A percentile compares a stretch with the other conserved stretches of the same genome.
Conservation (phyloP, 2,113 vertebrate genomes). For the Elephas maximus region DNA sequence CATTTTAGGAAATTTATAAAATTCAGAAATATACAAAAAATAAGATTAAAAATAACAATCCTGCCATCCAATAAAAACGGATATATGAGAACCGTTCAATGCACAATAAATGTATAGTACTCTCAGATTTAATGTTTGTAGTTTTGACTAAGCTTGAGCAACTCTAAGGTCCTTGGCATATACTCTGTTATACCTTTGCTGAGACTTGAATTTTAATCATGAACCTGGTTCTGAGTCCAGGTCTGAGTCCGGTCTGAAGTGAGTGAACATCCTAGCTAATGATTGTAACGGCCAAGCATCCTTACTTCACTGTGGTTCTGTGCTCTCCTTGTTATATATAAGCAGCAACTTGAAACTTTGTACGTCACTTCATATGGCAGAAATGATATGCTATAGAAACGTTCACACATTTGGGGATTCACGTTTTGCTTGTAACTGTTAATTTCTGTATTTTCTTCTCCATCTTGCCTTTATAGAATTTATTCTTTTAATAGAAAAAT, state of each 20-base stretch:
- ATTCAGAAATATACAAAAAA: conserved; percentile 9
- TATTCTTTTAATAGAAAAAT: conserved; percentile 51
- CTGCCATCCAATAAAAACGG: neutral
- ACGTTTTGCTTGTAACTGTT: conserved; percentile 4
- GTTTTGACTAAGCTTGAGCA: neutral
- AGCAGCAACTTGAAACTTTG: neutral
- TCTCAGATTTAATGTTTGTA: neutral
- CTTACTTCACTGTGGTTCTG: neutral
- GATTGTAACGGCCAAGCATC: neutral
- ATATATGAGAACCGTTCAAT: neutral
- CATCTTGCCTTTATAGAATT: neutral
- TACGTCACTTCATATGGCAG: neutral
- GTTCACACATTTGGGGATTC: neutral
- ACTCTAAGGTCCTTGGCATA: neutral
- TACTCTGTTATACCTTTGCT: neutral
- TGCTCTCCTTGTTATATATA: neutral
- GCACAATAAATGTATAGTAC: neutral
- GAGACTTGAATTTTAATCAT: neutral
- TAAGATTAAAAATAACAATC: conserved; percentile 9
- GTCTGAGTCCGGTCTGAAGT: conserved; percentile 14
- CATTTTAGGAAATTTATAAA: conserved; percentile 44
- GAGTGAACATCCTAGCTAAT: neutral
- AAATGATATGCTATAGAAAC: conserved; percentile 35
- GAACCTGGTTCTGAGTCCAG: neutral
- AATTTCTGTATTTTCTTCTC: conserved; percentile 17